phyloP scores from a whole-genome alignment of 1,140 invertebrate species.

The Ladona fulva region DNA sequence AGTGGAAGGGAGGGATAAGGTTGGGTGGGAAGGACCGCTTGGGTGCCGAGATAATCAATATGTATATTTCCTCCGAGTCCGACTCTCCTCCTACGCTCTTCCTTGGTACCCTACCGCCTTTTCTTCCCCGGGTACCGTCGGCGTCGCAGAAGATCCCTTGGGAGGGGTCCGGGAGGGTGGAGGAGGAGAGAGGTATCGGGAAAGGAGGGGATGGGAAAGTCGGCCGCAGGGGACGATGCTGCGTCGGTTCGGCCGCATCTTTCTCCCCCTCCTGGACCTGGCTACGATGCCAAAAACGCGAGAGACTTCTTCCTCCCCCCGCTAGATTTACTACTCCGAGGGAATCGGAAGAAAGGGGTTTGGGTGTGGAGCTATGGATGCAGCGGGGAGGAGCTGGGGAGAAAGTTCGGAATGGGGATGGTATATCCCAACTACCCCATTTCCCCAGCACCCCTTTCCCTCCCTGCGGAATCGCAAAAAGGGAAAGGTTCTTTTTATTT shows the following conservation, averaged over 20 bases:
- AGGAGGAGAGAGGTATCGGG: not conserved
- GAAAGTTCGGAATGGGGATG: no score
- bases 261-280: not conserved
- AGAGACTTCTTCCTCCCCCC: not conserved
- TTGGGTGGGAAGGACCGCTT: not conserved
- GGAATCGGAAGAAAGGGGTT: no score
- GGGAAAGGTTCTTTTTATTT: no score
- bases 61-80: not conserved
- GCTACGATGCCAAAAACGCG: not conserved
- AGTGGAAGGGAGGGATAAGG: not conserved
- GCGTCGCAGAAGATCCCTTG: not conserved
- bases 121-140: not conserved
- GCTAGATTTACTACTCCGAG: not conserved
- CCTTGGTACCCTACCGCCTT: not conserved
- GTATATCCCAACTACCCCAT: no score
- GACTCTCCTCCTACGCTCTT: not conserved
- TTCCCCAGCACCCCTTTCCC: not conserved
- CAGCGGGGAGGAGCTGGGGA: no score
- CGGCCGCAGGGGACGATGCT: not conserved
- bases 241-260: not conserved
- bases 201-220: not conserved
- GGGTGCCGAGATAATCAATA: conserved; percentile 8
- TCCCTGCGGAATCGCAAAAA: no score
- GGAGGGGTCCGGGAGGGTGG: not conserved
- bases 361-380: no score